Conservation (phyloP, 2,888 invertebrate species). For the Subacronicta megacephala region DNA sequence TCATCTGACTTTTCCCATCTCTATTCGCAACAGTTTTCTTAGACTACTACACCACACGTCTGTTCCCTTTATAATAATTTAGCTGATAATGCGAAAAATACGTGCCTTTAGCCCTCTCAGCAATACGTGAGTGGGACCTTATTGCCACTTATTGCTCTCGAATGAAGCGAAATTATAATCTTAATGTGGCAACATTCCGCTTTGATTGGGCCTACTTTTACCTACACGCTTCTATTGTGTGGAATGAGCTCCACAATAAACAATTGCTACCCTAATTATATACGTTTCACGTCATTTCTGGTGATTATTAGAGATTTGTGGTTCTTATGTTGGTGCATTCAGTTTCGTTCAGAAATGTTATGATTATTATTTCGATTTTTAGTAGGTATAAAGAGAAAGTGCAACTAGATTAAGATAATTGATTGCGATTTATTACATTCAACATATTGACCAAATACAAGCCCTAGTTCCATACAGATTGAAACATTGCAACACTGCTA, state of each 20-base stretch:
- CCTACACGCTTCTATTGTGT: constrained; percentile 57
- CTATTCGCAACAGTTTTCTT: constrained; percentile 61
- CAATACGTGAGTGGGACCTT: constrained; percentile 81
- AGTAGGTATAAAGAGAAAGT: constrained; percentile 9
- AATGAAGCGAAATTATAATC: constrained; percentile 82
- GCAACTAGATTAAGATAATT: constrained; percentile 18
- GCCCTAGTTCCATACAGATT: constrained; percentile 15
- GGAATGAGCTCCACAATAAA: constrained; percentile 50
- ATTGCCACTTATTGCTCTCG: constrained; percentile 81
- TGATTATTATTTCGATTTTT: constrained; percentile 21
- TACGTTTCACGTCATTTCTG: constrained; percentile 52
- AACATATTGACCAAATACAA: constrained; percentile 26
- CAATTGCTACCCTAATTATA: constrained; percentile 57
- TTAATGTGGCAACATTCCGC: constrained; percentile 67
- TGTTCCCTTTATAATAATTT: constrained; percentile 87
- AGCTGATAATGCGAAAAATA: constrained; percentile 88
- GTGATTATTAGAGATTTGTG: constrained; percentile 38
- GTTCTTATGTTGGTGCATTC: constrained; percentile 18
- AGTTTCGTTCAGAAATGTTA: constrained; percentile 34
- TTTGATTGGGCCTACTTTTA: constrained; percentile 65
- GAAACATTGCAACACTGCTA: constrained; percentile 30
- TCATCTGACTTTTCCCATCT: not conserved
- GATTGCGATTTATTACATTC: constrained; percentile 22
- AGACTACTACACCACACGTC: constrained; percentile 79
- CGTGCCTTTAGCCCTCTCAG: constrained; percentile 80